Percentiles rank a stretch among this genome's conserved stretches.
Evolutionary conservation across 2,113 vertebrate species (phyloP).

Genomic region (Cercopithecus mona): DNA sequence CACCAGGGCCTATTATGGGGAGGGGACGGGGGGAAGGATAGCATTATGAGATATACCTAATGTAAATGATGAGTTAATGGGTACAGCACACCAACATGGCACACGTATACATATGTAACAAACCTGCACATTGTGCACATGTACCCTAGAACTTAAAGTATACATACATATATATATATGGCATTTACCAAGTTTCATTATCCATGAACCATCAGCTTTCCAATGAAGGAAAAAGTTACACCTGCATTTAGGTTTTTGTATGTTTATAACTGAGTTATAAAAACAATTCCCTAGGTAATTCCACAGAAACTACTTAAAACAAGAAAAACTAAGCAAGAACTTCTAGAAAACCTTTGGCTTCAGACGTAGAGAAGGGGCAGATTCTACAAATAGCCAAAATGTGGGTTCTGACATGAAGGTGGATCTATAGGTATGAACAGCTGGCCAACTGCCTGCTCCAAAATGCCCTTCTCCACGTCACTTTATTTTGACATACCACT

Average conservation of each 20-base stretch:
- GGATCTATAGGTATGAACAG: accelerated
- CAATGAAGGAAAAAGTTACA: background rate
- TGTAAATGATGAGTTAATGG: too few relatives aligned
- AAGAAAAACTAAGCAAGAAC: background rate
- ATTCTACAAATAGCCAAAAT: background rate
- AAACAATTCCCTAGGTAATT: background rate
- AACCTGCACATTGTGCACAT: too few relatives aligned
- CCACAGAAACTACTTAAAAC: background rate
- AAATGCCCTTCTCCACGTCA: accelerated
- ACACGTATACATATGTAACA: too few relatives aligned
- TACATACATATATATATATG: too few relatives aligned
- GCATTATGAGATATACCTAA: too few relatives aligned
- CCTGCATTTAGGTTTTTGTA: background rate
- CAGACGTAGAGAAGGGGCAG: background rate
- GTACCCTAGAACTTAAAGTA: too few relatives aligned
- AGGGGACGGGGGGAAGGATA: too few relatives aligned
- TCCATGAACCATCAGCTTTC: background rate
- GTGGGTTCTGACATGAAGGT: background rate
- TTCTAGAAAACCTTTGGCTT: background rate
- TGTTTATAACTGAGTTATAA: background rate
- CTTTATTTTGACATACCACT: background rate
- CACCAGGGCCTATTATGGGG: too few relatives aligned
- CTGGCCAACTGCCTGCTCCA: too few relatives aligned
- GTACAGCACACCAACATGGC: too few relatives aligned
- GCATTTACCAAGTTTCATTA: background rate